These are phyloP conservation scores for Hippocampus kuda DNA, from an alignment of 2,797 vertebrate genomes.

Conservation along the genomic window DNA sequence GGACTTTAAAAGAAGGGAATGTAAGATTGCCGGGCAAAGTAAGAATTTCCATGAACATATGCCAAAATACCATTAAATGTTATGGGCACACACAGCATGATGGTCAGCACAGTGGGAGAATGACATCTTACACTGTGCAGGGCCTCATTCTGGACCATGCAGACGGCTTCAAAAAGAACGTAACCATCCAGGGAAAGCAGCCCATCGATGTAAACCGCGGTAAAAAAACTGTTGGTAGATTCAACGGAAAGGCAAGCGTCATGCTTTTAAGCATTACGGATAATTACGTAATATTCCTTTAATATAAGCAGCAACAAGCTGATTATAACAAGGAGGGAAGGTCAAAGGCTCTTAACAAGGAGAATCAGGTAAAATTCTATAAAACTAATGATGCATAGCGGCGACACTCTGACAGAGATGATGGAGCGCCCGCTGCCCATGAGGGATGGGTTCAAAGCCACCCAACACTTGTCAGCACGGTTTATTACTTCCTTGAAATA, in stretches of 20 bases:
- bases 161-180: conserved; percentile 68
- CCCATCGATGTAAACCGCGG: conserved; percentile 41
- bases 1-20: conserved; percentile 40
- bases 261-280: conserved; percentile 24
- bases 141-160: conserved; percentile 62
- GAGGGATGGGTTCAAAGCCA: conserved; percentile 57
- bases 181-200: conserved; percentile 50
- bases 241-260: conserved; percentile 24
- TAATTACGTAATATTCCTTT: conserved; percentile 39
- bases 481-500: conserved; percentile 71
- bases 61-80: conserved; percentile 75
- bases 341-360: conserved; percentile 23
- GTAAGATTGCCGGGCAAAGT: conserved; percentile 61
- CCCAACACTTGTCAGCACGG: conserved; percentile 55
- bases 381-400: conserved; percentile 30
- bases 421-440: conserved; percentile 51
- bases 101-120: conserved; percentile 71
- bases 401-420: conserved; percentile 34
- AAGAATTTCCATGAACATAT: conserved; percentile 72
- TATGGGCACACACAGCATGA: conserved; percentile 69
- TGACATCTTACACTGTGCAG: conserved; percentile 76
- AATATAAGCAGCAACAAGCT: conserved; percentile 49
- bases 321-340: conserved; percentile 32
- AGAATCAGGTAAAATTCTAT: conserved; percentile 34
- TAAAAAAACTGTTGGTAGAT: conserved; percentile 42